Conservation (phyloP, 2,888 invertebrate genomes). For the Hemistola chrysoprasaria region DNA sequence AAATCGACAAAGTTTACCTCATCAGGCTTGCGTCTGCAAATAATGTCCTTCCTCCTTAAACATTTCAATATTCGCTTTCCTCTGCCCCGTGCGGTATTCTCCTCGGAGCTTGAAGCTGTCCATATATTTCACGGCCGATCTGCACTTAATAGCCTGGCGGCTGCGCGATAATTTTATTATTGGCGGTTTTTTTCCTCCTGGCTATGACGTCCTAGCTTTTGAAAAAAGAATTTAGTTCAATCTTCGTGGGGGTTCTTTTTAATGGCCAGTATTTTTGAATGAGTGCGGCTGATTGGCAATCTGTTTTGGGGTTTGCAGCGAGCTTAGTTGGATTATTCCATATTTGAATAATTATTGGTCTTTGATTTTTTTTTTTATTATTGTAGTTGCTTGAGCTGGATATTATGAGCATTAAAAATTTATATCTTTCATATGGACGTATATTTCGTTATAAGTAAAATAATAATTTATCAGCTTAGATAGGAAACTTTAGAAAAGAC, state of each 20-base stretch:
- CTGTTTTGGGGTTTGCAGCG: conserved; percentile 34
- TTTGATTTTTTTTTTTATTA: conserved; percentile 34
- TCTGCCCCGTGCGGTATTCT: conserved; percentile 23
- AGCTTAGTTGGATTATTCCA: conserved; percentile 28
- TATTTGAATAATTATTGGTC: conserved; percentile 21
- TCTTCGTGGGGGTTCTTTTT: conserved; percentile 47
- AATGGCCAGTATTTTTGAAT: conserved; percentile 38
- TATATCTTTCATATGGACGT: too few relatives aligned
- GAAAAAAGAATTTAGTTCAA: conserved; percentile 62
- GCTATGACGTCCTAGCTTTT: conserved; percentile 57
- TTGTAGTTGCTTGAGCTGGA: conserved; percentile 14
- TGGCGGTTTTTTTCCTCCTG: conserved; percentile 47
- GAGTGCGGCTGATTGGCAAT: conserved; percentile 45
- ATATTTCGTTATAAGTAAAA: too few relatives aligned
- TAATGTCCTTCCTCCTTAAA: conserved; percentile 19
- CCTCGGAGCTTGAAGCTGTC: conserved; percentile 45
- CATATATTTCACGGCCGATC: conserved; percentile 75
- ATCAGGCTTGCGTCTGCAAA: conserved; percentile 15
- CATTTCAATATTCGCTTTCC: conserved; percentile 19
- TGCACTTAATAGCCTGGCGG: conserved; percentile 76
- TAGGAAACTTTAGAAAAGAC: too few relatives aligned
- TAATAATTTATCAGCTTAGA: too few relatives aligned
- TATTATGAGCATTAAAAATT: conserved; percentile 8
- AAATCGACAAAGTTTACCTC: conserved; percentile 1
- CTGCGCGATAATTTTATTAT: conserved; percentile 80